Evolutionary conservation across 2,113 vertebrate species (phyloP), one percentile per base, ranked within the genome.

Genomic region (Choloepus hoffmanni): DNA sequence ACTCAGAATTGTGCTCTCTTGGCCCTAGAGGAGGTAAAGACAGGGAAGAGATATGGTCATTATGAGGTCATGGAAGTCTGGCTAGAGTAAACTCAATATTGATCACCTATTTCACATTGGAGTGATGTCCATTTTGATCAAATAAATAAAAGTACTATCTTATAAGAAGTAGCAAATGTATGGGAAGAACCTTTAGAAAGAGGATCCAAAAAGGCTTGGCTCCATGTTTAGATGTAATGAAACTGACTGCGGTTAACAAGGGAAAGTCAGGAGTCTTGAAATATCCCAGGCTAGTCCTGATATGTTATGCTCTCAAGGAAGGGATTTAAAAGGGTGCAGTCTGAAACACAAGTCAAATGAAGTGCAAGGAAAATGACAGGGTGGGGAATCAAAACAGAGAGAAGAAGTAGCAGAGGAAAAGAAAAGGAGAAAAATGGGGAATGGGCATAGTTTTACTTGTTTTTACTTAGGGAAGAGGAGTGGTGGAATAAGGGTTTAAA

Each of bases 1-100:
- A 8, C 19, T 28, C 16, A 90, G 72, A 72, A 82, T 16, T 50
- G 43, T 50, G 72, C 15, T 36, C 18, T 73, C 10, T 70, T 33
- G 60, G 73, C 55, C 79, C 2, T 24, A 5, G 7, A 88, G 16
- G 33, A 89, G 33, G 28, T n/a, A 48, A 50, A 90, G 70, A 18
- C 53, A 40, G 23, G 30, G 7, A 62, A 23, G 15, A 11, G 0
- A 9, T 2, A 0, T 9, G 28, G 14, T 26, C 9, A 30, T 48
- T 50, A 2, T 26, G 67, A 60, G 50, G 77, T 50, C 0, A 0
- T 33, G 2, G 10, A 72, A 40, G 36, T 70, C 43, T 50, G 67
- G 26, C 53, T 23, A 28, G 11, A 74, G 15, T 62, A 58, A 90
- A 68, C 28, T 53, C 76, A 36, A 24, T 48, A 3, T 48, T 14